A percentile compares a stretch with the other conserved stretches of the same genome.
Conservation (phyloP, 2,113 vertebrate genomes). For the Microcebus jonahi region DNA sequence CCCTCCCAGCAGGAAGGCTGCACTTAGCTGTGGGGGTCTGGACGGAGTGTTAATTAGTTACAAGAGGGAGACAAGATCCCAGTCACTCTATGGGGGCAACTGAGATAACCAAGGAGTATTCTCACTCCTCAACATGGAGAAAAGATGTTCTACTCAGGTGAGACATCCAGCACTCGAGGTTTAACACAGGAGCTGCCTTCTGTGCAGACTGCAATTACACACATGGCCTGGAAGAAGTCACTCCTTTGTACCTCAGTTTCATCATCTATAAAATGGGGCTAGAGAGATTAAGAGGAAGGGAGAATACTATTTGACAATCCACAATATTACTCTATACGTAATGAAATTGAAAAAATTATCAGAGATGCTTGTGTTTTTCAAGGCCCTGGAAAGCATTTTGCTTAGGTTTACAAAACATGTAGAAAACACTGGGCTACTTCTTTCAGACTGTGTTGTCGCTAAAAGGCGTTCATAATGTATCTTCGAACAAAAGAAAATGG, state of each 20-base stretch:
- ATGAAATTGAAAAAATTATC: neutral
- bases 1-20: neutral
- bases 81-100: neutral
- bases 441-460: constrained; percentile 56
- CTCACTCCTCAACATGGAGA: neutral
- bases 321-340: neutral
- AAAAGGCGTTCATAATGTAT: constrained; percentile 62
- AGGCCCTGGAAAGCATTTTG: neutral
- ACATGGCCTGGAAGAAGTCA: neutral
- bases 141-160: neutral
- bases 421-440: neutral
- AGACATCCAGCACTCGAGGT: neutral
- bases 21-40: neutral
- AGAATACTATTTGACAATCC: neutral
- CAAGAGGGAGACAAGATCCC: neutral
- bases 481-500: constrained; percentile 58
- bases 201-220: neutral
- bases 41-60: neutral
- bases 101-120: neutral
- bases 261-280: neutral
- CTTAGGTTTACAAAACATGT: neutral
- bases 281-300: neutral
- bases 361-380: neutral
- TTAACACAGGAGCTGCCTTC: neutral
- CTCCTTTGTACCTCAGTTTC: neutral